Evolutionary conservation across 2,888 invertebrate genomes (phyloP).

Genomic region (Lasioglossum calceatum): DNA sequence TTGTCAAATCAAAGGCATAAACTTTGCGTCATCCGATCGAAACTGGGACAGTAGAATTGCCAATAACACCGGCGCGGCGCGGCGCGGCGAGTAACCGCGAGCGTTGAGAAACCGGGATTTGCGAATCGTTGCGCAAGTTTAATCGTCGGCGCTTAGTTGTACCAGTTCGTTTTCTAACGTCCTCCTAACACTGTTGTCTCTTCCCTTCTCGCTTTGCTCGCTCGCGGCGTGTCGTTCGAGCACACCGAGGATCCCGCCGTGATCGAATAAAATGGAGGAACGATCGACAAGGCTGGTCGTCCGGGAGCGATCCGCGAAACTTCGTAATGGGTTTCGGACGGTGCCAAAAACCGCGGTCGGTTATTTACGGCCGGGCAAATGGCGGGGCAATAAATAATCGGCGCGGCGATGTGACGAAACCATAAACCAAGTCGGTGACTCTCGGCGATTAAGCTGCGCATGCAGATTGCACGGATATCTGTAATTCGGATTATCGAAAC

Average conservation of each 20-base stretch:
- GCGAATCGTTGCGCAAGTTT: conserved; percentile 39
- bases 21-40: conserved; percentile 43
- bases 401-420: conserved; percentile 36
- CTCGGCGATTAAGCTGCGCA: conserved; percentile 20
- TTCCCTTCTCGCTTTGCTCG: too few species aligned
- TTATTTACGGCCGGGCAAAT: conserved; percentile 18
- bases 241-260: neutral
- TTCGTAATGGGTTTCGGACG: neutral
- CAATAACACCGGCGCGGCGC: conserved; percentile 36
- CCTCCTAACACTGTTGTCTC: neutral
- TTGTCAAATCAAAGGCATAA: conserved; percentile 40
- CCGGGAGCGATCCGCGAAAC: neutral
- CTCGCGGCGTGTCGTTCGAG: neutral
- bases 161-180: conserved; percentile 8
- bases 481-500: conserved; percentile 61
- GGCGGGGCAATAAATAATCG: conserved; percentile 40
- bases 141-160: conserved; percentile 39
- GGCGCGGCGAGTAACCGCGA: conserved; percentile 4
- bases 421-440: conserved; percentile 42
- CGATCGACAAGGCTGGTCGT: neutral
- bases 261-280: neutral
- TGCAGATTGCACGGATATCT: conserved; percentile 51
- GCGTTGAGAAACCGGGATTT: conserved; percentile 39
- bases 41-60: conserved; percentile 48
- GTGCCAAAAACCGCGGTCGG: conserved; percentile 10